phyloP scores from a whole-genome alignment of 1,140 invertebrate genomes.

The Lepidurus couesii region DNA sequence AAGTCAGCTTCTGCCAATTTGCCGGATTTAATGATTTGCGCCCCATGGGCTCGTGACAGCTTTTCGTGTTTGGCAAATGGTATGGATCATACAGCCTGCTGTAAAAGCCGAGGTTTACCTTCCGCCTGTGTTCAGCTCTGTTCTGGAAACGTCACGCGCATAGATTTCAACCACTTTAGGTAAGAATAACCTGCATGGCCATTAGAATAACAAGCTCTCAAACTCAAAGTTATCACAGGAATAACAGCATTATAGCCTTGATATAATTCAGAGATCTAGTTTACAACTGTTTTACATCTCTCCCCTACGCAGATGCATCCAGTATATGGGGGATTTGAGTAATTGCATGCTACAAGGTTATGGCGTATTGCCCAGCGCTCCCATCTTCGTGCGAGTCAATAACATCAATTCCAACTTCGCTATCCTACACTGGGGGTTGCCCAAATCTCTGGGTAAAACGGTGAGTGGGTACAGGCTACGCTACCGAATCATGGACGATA shows the following conservation, averaged over 20 bases:
- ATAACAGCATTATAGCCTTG: slow-evolving; percentile 20
- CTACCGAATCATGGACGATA: slow-evolving; percentile 49
- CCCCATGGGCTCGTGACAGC: slow-evolving; percentile 69
- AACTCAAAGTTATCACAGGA: slow-evolving; percentile 6
- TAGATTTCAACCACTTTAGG: slow-evolving; percentile 74
- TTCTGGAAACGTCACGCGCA: slow-evolving; percentile 64
- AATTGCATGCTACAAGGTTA: slow-evolving; percentile 76
- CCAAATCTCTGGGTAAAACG: slow-evolving; percentile 61
- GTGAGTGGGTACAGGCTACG: slow-evolving; percentile 63
- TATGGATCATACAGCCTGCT: slow-evolving; percentile 73
- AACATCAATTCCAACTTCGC: slow-evolving; percentile 67
- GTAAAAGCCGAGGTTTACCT: slow-evolving; percentile 63
- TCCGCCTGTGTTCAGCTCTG: slow-evolving; percentile 66
- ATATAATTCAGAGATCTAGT: neutral
- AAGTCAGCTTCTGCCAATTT: slow-evolving; percentile 55
- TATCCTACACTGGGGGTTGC: slow-evolving; percentile 69
- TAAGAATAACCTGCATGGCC: slow-evolving; percentile 45
- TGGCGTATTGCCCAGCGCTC: slow-evolving; percentile 67
- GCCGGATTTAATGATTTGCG: slow-evolving; percentile 75
- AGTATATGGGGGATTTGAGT: slow-evolving; percentile 69
- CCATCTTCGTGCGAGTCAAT: slow-evolving; percentile 58
- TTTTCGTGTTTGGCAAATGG: slow-evolving; percentile 73
- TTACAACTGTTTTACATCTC: neutral
- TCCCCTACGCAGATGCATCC: slow-evolving; percentile 57
- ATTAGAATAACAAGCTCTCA: neutral